Evolutionary conservation across 2,113 vertebrate genomes (phyloP).

Genomic region (Orientallactaga bullata): DNA sequence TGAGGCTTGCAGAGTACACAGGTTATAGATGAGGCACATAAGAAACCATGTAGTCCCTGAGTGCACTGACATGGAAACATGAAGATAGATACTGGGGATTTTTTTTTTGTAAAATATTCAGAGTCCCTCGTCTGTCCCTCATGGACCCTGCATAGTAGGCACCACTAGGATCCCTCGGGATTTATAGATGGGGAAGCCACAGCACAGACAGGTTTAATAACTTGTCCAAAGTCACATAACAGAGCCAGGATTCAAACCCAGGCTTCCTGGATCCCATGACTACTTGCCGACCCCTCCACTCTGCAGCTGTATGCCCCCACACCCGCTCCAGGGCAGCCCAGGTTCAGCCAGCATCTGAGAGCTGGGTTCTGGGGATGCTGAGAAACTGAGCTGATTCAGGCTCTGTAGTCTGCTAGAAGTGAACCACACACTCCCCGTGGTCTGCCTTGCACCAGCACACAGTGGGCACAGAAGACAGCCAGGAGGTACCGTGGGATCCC

Average conservation of each 20-base stretch:
- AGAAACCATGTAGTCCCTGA: background rate
- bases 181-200: background rate
- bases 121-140: background rate
- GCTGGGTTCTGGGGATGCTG: background rate
- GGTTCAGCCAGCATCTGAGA: background rate
- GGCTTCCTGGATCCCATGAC: background rate
- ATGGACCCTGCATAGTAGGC: accelerated
- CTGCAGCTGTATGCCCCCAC: background rate
- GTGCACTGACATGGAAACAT: background rate
- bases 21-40: background rate
- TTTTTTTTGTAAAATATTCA: too few species aligned
- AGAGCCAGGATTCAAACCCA: background rate
- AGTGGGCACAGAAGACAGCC: background rate
- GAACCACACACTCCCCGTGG: accelerated
- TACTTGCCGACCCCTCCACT: background rate
- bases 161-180: background rate
- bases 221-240: background rate
- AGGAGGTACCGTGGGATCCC: background rate
- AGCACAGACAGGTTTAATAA: background rate
- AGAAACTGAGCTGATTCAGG: background rate
- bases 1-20: background rate
- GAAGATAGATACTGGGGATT: too few species aligned
- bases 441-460: background rate
- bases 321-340: too few species aligned
- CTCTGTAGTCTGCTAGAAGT: background rate